phyloP scores from a whole-genome alignment of 2,888 invertebrate genomes.

The Drosophila pseudotakahashii region DNA sequence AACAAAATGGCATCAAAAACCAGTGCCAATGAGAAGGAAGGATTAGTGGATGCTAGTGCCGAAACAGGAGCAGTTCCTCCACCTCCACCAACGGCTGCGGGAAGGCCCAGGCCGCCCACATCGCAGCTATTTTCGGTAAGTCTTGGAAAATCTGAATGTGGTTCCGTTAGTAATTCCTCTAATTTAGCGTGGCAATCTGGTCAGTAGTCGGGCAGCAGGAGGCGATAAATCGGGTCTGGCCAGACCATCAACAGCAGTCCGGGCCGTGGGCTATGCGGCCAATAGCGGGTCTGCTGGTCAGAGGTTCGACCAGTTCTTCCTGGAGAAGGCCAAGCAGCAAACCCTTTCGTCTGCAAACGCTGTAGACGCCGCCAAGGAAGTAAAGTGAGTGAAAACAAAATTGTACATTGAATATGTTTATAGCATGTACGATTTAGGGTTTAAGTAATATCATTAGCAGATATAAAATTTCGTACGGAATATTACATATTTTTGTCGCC shows the following conservation, averaged over 20 bases:
- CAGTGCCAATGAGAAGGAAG: slow-evolving; percentile 40
- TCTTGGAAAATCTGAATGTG: background rate
- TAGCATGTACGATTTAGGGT: too few species aligned
- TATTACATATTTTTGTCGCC: too few species aligned
- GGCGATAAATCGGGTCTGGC: slow-evolving; percentile 82
- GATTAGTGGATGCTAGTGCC: background rate
- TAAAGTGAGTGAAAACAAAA: slow-evolving; percentile 63
- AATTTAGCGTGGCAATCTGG: slow-evolving; percentile 80
- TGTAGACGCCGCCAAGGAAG: slow-evolving; percentile 88
- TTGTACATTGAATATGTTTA: background rate
- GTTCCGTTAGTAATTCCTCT: background rate
- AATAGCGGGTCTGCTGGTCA: slow-evolving; percentile 84
- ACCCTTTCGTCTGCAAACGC: slow-evolving; percentile 79
- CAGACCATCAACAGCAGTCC: slow-evolving; percentile 97
- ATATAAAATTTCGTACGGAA: too few species aligned
- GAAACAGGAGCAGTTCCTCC: slow-evolving; percentile 50
- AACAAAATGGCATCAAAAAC: slow-evolving; percentile 10
- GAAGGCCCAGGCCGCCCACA: slow-evolving; percentile 78
- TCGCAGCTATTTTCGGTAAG: slow-evolving; percentile 80
- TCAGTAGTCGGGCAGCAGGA: slow-evolving; percentile 79
- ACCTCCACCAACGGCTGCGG: slow-evolving; percentile 80
- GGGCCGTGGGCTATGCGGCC: slow-evolving; percentile 98
- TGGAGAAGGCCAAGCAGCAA: slow-evolving; percentile 83
- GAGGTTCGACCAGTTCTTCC: slow-evolving; percentile 91
- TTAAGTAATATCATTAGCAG: too few species aligned